Evolutionary conservation across 35 echinoderm and acorn worm species (phyloP), one percentile per base, ranked within the genome.

Genomic region (Holothuria glaberrima): DNA sequence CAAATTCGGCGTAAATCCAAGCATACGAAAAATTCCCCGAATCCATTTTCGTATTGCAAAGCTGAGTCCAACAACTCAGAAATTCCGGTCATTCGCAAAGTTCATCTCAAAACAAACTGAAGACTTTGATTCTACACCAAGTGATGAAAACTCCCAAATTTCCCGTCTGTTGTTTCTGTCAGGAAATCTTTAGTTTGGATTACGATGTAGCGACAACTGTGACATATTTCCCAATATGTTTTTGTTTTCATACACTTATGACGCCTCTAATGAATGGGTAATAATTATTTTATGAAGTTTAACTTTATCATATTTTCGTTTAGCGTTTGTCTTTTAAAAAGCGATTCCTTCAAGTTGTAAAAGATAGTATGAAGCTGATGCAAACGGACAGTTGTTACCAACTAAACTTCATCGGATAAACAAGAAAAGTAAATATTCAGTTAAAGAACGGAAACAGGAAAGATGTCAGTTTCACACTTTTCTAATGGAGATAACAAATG

Each of bases 401-500:
- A 22, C 0, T 0, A 5, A 80, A 29, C 0, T 5, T 80, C 12
- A 50, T 9, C 21, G 32, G 41, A 6, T 41, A 19, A 5, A 6
- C n/a, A n/a, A n/a, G n/a, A 27, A 19, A 75, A 75, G 19, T 10
- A 75, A 4, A 20, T 9, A 5, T 24, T 25, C 18, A 9, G 32
- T 33, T 24, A 6, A 7, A 35, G 32, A 30, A 75, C 10, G 27
- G 14, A 20, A 24, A 24, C n/a, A n/a, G n/a, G n/a, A n/a, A 27
- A 27, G 29, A 4, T 75, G 32, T 5, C 29, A 30, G 75, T 20
- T 24, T 83, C 34, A 83, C 9, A 58, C 21, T 48, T 83, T 83
- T 83, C 79, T 48, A 34, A 83, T 59, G 13, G 79, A 12, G 34
- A 83, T 83, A 13, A 83, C 79, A 83, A 83, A 83, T 57, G 79